These are phyloP conservation scores for Elymnias hypermnestra DNA, from an alignment of 1,140 invertebrate species.

Conservation along the genomic window DNA sequence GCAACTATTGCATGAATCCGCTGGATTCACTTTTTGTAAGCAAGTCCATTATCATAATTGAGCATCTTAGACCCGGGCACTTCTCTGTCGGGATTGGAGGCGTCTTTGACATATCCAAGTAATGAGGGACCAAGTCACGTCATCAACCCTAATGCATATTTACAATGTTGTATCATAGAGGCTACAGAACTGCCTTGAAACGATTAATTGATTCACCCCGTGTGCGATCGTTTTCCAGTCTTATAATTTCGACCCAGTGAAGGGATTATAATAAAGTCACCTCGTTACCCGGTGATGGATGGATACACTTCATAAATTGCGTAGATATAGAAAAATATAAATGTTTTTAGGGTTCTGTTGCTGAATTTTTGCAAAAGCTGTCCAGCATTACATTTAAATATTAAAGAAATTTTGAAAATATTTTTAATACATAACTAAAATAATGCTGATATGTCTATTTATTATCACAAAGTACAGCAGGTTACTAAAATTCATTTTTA, in stretches of 20 bases:
- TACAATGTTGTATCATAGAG: slow-evolving; percentile 46
- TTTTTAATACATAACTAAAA: no score
- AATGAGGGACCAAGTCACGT: slow-evolving; percentile 52
- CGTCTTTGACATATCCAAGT: slow-evolving; percentile 60
- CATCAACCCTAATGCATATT: slow-evolving; percentile 67
- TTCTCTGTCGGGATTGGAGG: slow-evolving; percentile 51
- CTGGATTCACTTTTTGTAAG: slow-evolving; percentile 18
- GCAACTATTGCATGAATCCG: slow-evolving; percentile 8
- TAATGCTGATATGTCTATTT: no score
- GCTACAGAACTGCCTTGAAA: slow-evolving; percentile 33
- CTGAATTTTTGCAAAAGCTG: no score
- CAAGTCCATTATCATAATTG: slow-evolving; percentile 65
- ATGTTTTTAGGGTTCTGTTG: no score
- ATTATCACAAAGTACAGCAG: no score
- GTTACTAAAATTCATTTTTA: no score
- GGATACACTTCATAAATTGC: slow-evolving; percentile 20
- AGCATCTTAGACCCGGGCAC: slow-evolving; percentile 57
- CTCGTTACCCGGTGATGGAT: slow-evolving; percentile 26
- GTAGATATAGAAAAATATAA: no score
- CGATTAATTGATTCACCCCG: slow-evolving; percentile 41
- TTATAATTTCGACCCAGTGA: slow-evolving; percentile 26
- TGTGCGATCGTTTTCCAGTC: slow-evolving; percentile 29
- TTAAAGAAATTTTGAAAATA: no score
- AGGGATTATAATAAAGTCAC: slow-evolving; percentile 34
- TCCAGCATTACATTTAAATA: no score